These are phyloP conservation scores for Argya squamiceps DNA, from an alignment of 2,797 vertebrate species.

Conservation along the genomic window DNA sequence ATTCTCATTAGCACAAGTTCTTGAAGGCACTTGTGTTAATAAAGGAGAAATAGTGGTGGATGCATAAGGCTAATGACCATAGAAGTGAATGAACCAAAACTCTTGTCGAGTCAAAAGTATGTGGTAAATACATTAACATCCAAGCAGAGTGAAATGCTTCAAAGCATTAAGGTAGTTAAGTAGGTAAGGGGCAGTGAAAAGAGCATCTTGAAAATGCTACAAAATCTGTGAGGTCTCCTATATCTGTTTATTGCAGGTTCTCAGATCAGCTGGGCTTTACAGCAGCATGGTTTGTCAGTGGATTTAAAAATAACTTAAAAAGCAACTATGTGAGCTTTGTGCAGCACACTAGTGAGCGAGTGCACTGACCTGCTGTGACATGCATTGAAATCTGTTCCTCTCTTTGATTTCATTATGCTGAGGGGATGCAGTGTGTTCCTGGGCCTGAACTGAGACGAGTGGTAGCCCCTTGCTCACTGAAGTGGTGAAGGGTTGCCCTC, in stretches of 20 bases:
- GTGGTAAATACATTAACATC: background rate
- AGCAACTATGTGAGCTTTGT: background rate
- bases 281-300: background rate
- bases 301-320: background rate
- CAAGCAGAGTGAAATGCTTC: background rate
- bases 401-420: background rate
- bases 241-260: background rate
- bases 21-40: background rate
- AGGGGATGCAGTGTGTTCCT: background rate
- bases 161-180: background rate
- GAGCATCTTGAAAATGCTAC: background rate
- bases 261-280: background rate
- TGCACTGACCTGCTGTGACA: background rate
- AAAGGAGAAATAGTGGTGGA: background rate
- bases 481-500: conserved; percentile 63
- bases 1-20: background rate
- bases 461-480: background rate
- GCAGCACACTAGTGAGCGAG: background rate
- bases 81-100: background rate
- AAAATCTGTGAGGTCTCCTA: background rate
- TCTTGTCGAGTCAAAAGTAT: background rate
- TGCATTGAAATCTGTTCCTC: background rate
- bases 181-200: background rate
- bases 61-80: background rate
- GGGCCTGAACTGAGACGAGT: background rate